A percentile compares a stretch with the other conserved stretches of the same genome.
These are phyloP conservation scores for Eurystomus gularis DNA, from an alignment of 2,113 vertebrate species.

Conservation along the genomic window DNA sequence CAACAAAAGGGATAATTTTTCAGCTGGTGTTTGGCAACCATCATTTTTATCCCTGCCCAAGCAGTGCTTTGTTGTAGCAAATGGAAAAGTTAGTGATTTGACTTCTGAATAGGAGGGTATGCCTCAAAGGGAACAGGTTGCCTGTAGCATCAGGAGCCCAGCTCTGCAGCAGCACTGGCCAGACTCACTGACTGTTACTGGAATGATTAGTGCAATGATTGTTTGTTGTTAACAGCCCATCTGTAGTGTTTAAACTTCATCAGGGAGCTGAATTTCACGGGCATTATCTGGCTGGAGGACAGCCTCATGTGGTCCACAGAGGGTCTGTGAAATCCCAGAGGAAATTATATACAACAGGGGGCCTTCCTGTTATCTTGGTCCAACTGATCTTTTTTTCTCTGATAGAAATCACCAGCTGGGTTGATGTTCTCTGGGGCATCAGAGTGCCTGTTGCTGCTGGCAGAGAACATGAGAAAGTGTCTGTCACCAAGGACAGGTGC, in stretches of 20 bases:
- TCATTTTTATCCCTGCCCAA: slow-evolving; percentile 50
- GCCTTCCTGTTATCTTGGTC: slow-evolving; percentile 59
- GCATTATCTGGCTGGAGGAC: slow-evolving; percentile 47
- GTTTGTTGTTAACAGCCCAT: slow-evolving; percentile 65
- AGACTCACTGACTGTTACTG: slow-evolving; percentile 53
- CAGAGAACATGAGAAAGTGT: slow-evolving; percentile 24
- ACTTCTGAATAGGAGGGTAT: slow-evolving; percentile 45
- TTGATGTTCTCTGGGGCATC: slow-evolving; percentile 21
- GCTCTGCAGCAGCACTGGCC: not conserved
- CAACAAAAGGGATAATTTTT: slow-evolving; percentile 63
- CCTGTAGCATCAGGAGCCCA: slow-evolving; percentile 12
- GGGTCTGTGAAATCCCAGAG: slow-evolving; percentile 58
- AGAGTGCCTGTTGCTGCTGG: slow-evolving; percentile 19
- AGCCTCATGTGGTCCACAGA: slow-evolving; percentile 59
- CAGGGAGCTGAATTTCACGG: slow-evolving; percentile 52
- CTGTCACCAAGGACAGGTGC: not conserved
- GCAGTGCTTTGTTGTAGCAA: slow-evolving; percentile 50
- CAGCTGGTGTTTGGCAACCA: slow-evolving; percentile 54
- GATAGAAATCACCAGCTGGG: slow-evolving; percentile 42
- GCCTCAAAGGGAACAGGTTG: slow-evolving; percentile 59
- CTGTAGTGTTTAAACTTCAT: slow-evolving; percentile 65
- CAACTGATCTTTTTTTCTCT: slow-evolving; percentile 37
- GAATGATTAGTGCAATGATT: slow-evolving; percentile 62
- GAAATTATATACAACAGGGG: slow-evolving; percentile 67
- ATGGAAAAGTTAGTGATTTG: slow-evolving; percentile 55